Percentiles rank a stretch among this genome's conserved stretches.
These are phyloP conservation scores for Zoanthus sociatus DNA, from an alignment of 92 coral and sea anemone species.

Conservation along the genomic window DNA sequence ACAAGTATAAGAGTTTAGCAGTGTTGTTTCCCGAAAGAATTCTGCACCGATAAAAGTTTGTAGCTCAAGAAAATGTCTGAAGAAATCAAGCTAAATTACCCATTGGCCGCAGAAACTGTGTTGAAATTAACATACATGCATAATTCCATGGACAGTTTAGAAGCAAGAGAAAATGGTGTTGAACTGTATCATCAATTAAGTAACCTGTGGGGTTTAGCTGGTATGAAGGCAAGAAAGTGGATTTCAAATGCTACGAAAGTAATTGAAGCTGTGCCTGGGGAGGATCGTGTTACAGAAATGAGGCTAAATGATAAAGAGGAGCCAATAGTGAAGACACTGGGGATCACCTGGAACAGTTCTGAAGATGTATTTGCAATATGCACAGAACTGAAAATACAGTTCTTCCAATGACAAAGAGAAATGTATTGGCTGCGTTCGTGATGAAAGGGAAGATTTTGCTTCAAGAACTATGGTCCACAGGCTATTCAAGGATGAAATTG, in stretches of 20 bases:
- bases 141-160: slow-evolving; percentile 23
- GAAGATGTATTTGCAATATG: too few species aligned
- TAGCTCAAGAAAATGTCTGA: slow-evolving; percentile 10
- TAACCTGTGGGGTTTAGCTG: slow-evolving; percentile 49
- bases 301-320: too few species aligned
- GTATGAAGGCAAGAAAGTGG: slow-evolving; percentile 5
- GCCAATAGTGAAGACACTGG: slow-evolving; percentile 41
- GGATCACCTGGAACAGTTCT: background rate
- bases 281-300: slow-evolving; percentile 49
- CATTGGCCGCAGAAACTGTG: too few species aligned
- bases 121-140: slow-evolving; percentile 56
- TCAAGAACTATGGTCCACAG: too few species aligned
- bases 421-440: too few species aligned
- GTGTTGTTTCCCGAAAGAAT: too few species aligned
- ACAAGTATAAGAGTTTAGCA: too few species aligned
- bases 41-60: too few species aligned
- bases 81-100: slow-evolving; percentile 8
- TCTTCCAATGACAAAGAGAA: too few species aligned
- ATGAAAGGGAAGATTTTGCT: too few species aligned
- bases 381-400: too few species aligned
- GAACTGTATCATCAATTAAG: background rate
- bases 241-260: slow-evolving; percentile 57
- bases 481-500: too few species aligned
- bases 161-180: slow-evolving; percentile 5
- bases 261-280: slow-evolving; percentile 30